Conservation (phyloP, 2,113 vertebrate genomes). For the Arenaria interpres region DNA sequence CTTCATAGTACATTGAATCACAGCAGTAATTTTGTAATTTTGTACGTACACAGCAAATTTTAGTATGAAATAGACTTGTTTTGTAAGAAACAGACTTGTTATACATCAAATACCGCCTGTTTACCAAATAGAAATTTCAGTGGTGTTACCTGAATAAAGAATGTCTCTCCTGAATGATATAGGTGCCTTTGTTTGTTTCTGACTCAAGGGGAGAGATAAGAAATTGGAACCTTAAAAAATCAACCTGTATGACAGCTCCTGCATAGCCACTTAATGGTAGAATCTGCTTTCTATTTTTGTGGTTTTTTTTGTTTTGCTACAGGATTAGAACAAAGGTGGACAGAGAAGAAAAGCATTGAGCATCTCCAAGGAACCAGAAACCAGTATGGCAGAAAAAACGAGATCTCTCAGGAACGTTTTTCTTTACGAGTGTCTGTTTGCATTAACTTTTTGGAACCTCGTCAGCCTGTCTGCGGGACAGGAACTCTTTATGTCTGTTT, state of each 20-base stretch:
- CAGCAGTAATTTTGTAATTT: neutral
- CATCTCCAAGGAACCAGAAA: neutral
- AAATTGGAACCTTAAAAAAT: neutral
- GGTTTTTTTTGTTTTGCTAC: neutral
- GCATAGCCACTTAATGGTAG: neutral
- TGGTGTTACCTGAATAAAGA: neutral
- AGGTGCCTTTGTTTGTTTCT: neutral
- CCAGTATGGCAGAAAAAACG: neutral
- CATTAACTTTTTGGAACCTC: constrained; percentile 13
- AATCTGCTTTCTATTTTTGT: neutral
- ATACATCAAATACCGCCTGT: neutral
- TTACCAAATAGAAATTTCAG: neutral
- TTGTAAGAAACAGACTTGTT: neutral
- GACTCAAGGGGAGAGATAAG: neutral
- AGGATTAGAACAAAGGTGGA: constrained; percentile 3
- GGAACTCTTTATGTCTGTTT: constrained; percentile 31
- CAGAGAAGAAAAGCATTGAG: neutral
- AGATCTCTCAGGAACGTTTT: neutral
- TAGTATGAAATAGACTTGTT: neutral
- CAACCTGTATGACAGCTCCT: neutral
- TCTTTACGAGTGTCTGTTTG: constrained; percentile 5
- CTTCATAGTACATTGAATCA: neutral
- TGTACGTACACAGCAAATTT: neutral
- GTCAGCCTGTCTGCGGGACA: constrained; percentile 24
- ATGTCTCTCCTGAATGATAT: neutral